Base-by-base conservation (phyloP, 2,797 vertebrate genomes). In the Malacoctenus gilli region DNA sequence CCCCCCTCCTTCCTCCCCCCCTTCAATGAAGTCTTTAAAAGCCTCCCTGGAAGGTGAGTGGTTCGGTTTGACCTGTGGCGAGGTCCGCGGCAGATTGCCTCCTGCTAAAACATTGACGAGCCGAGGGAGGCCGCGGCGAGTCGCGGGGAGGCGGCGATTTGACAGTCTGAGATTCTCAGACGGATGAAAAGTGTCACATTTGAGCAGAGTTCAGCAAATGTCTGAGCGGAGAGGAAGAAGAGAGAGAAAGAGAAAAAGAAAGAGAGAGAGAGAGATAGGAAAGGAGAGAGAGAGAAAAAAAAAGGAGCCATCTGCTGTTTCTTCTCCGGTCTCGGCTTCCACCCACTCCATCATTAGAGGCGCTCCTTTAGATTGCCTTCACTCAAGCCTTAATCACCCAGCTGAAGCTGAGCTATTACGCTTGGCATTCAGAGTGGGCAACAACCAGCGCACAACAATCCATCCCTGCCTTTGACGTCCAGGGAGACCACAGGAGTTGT, bases 111-210 rank as follows among this genome's bases (percentile, higher is more conserved):
- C 87, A 88, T 86, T 88, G 82, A 89, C 58, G 83, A 87, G 85
- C 63, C 5, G 20, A 70, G 83, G 83, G 87, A 85, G 77, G 71
- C 64, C 44, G 23, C 57, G 32, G 77, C 68, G 76, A 76, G 68
- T 87, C 83, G 77, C 77, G 41, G 75, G 82, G 76, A 79, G 64
- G 64, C 57, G 74, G 71, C 74, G 77, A 75, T 83, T 80, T 83
- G 86, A 88, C 85, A 80, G 77, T 73, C 81, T 77, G 75, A 76
- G 81, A 85, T 72, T 85, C 72, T 70, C 72, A 75, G 84, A 88
- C 85, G 76, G 85, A 87, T 89, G 83, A 87, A 87, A 87, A 79
- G 87, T 90, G 89, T 87, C 86, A 87, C 84, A 79, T 89, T 82
- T 86, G 85, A 87, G 83, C 80, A 87, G 78, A 88, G 86, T 86